Evolutionary conservation across 2,888 invertebrate genomes (phyloP), one percentile per base, ranked within the genome.

Genomic region (Lochmaea capreae): DNA sequence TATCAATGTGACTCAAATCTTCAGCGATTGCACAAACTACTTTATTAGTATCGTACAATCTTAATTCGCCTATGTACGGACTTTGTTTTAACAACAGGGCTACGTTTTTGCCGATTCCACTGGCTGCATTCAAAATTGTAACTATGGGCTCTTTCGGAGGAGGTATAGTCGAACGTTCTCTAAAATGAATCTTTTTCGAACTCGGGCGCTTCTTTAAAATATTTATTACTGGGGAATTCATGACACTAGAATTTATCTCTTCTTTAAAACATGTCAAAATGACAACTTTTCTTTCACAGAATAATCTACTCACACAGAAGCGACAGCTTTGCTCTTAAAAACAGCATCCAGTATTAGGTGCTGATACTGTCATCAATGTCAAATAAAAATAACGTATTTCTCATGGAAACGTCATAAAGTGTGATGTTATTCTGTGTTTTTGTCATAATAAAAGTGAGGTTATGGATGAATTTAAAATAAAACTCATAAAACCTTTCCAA

Each of bases 1-100:
- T 86, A 77, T 87, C 86, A 33, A 87, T 85, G 49, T 84, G 82
- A 70, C 83, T 84, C 54, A 87, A 78, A 78, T 87, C 87, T 42
- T 83, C 76, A 6, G 82, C 85, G 6, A 85, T 76, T 1, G 78
- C 79, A 73, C 81, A 81, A 11, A 83, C 77, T 54, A 79, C 78
- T 33, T 79, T 76, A 14, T 78, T 76, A 62, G 78, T 81, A 49
- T 86, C 86, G 74, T 84, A 85, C 10, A 87, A 72, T 46, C 86
- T 77, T 18, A 87, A 71, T 74, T 86, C 86, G 6, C 84, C 79
- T 22, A 87, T 79, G 6, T 80, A 39, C 0, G 81, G 81, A 67
- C 80, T 82, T 75, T 85, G 84, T 75, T 87, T 87, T 39, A 87
- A 75, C 10, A 86, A 77, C 3, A 87, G 73, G 18, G 84, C 83